Evolutionary conservation across 2,797 vertebrate species (phyloP), one percentile per base, ranked within the genome.

Genomic region (Atherinosoma microstoma): DNA sequence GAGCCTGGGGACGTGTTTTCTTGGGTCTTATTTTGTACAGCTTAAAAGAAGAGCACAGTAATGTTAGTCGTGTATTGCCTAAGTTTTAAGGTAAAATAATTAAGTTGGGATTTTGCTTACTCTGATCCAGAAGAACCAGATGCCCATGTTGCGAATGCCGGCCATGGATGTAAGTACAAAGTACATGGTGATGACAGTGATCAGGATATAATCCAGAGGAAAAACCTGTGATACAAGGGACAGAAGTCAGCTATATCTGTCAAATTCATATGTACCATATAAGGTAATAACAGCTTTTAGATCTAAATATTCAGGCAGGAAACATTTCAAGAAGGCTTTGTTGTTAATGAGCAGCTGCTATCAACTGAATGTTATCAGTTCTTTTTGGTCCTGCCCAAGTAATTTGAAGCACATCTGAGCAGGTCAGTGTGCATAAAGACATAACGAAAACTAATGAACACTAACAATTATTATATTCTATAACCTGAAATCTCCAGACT

Each of bases 61-160:
- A 64, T 30, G 18, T 57, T 64, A 58, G 58, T 8, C 18, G 18
- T 16, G 4, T 45, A 18, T 57, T 61, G 54, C 40, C 27, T 45
- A 53, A 15, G 2, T 61, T n/a, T 47, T 32, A 7, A 36, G 32
- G 11, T 6, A 0, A 80, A 5, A 32, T 3, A n/a, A n/a, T 58
- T 0, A 73, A 45, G 18, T 1, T 6, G 16, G 5, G 27, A 0
- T 22, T 47, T 59, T 38, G 6, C 78, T 95, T 93, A 99, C 98
- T 94, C 96, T 94, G 86, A 97, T 96, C 98, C 98, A 99, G 94
- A 99, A 98, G 94, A 99, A 99, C 98, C 98, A 99, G 94, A 99
- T 97, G 67, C 98, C 98, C 96, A 99, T 97, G 88, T 98, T 97
- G 86, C 98, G 95, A 87, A 99, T 99, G 49, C 98, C 98, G 9